These are phyloP conservation scores for Zele albiditarsus DNA, from an alignment of 2,888 invertebrate species.

Conservation along the genomic window DNA sequence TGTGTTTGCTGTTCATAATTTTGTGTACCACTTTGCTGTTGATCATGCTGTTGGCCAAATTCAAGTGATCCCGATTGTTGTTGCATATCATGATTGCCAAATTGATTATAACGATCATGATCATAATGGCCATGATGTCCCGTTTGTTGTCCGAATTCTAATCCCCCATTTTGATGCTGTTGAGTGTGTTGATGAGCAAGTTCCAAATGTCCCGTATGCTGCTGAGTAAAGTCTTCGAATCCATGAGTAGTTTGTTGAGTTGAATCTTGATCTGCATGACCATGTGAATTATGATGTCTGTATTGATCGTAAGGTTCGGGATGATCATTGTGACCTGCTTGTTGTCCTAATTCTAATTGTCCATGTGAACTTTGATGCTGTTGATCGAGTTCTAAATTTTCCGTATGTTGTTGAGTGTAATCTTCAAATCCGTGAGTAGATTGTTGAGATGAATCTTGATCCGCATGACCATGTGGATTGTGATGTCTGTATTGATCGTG, in stretches of 20 bases:
- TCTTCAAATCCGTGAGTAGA: slow-evolving; percentile 35
- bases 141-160: slow-evolving; percentile 49
- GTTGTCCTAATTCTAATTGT: slow-evolving; percentile 27
- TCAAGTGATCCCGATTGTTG: slow-evolving; percentile 20
- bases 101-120: slow-evolving; percentile 42
- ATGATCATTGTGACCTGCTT: slow-evolving; percentile 56
- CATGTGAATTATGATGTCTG: neutral
- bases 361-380: slow-evolving; percentile 32
- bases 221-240: slow-evolving; percentile 48
- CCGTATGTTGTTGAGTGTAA: slow-evolving; percentile 37
- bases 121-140: slow-evolving; percentile 48
- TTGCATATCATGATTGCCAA: neutral
- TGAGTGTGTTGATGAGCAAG: slow-evolving; percentile 30
- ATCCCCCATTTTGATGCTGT: slow-evolving; percentile 29
- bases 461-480: slow-evolving; percentile 38
- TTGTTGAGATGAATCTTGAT: slow-evolving; percentile 44
- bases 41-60: slow-evolving; percentile 15
- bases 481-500: slow-evolving; percentile 17
- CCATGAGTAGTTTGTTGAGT: slow-evolving; percentile 40
- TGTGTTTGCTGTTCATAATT: too few species aligned
- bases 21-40: neutral
- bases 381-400: slow-evolving; percentile 34
- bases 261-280: neutral
- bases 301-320: slow-evolving; percentile 49
- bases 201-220: slow-evolving; percentile 48